A percentile compares a stretch with the other conserved stretches of the same genome.
Evolutionary conservation across 1,140 invertebrate species (phyloP).

Genomic region (Paraescarpia echinospica): DNA sequence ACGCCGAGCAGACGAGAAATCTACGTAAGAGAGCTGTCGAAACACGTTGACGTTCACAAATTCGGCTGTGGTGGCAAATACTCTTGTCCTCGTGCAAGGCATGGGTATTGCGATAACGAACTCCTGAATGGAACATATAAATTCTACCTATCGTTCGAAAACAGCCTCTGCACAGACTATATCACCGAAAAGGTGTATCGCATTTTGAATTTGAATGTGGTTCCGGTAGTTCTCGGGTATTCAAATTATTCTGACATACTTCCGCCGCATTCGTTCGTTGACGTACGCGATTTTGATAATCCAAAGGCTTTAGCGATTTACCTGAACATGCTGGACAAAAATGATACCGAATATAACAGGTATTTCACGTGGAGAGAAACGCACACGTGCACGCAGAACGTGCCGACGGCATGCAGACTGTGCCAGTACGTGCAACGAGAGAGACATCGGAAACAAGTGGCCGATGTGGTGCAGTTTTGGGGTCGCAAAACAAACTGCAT

Average conservation of each 20-base stretch:
- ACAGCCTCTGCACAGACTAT: constrained; percentile 41
- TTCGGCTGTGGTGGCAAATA: constrained; percentile 81
- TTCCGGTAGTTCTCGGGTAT: background rate
- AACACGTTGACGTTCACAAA: constrained; percentile 87
- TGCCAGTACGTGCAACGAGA: too few species aligned
- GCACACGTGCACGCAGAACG: too few species aligned
- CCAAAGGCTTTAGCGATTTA: background rate
- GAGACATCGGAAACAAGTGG: too few species aligned
- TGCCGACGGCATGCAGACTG: too few species aligned
- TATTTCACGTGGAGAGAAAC: background rate
- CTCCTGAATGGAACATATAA: constrained; percentile 26
- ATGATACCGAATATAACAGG: background rate
- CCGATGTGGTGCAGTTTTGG: too few species aligned
- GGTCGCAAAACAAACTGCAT: too few species aligned
- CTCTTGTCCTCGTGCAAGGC: constrained; percentile 33
- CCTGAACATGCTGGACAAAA: background rate
- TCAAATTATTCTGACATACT: background rate
- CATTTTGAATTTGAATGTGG: background rate
- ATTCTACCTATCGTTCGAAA: constrained; percentile 46
- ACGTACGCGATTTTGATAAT: background rate
- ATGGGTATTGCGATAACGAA: constrained; percentile 14
- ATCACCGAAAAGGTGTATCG: constrained; percentile 43
- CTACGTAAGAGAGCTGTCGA: constrained; percentile 82
- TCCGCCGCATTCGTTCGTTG: background rate
- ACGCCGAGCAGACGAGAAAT: constrained; percentile 53